Conservation (phyloP, 1,140 invertebrate species). For the honey bee (Apis mellifera) region DNA sequence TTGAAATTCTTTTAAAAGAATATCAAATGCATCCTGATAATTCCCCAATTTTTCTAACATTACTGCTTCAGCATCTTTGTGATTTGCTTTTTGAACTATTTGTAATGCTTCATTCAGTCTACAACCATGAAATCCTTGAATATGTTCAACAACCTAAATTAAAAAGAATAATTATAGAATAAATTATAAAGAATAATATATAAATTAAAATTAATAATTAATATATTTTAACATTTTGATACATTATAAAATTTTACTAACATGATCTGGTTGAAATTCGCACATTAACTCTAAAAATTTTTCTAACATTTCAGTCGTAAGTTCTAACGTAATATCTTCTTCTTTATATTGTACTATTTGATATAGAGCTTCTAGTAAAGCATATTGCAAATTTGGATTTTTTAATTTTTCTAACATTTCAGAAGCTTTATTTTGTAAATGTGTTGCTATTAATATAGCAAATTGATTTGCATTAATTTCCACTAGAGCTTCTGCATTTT, state of each 20-base stretch:
- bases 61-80: slow-evolving; percentile 75
- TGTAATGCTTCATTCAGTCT: slow-evolving; percentile 74
- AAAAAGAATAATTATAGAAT: slow-evolving; percentile 24
- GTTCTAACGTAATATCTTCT: slow-evolving; percentile 77
- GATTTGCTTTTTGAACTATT: slow-evolving; percentile 73
- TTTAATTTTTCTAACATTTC: slow-evolving; percentile 76
- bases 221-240: background rate
- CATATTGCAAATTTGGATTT: slow-evolving; percentile 81
- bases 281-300: slow-evolving; percentile 87
- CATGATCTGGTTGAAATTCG: slow-evolving; percentile 81
- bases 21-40: slow-evolving; percentile 77
- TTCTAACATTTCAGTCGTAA: slow-evolving; percentile 83
- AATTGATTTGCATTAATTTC: slow-evolving; percentile 71
- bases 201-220: background rate
- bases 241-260: slow-evolving; percentile 47
- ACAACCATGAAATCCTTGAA: slow-evolving; percentile 75
- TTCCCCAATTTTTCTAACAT: slow-evolving; percentile 79
- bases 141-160: slow-evolving; percentile 71
- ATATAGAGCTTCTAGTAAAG: slow-evolving; percentile 85
- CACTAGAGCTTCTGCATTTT: slow-evolving; percentile 63
- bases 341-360: slow-evolving; percentile 79
- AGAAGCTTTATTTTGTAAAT: slow-evolving; percentile 66
- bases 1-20: slow-evolving; percentile 72
- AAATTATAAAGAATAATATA: no score
- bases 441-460: slow-evolving; percentile 67